Evolutionary conservation across 2,888 invertebrate genomes (phyloP).

Genomic region (Acanthacorydalis orientalis): DNA sequence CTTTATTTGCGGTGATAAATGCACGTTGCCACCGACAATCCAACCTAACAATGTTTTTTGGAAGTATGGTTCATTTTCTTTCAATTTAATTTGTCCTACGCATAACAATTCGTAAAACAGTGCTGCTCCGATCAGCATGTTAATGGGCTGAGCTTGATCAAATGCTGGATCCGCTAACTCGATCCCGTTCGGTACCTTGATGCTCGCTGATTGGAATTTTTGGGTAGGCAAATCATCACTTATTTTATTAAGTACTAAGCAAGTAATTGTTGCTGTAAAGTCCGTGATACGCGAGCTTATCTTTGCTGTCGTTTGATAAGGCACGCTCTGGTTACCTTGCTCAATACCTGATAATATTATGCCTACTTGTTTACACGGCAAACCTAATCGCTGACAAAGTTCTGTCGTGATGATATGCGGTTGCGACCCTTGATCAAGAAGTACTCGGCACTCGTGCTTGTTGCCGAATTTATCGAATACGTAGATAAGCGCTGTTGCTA

Average conservation of each 20-base stretch:
- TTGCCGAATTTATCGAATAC: constrained; percentile 7
- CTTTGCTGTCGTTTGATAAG: constrained; percentile 2
- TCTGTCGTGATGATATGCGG: background rate
- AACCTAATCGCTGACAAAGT: too few relatives aligned
- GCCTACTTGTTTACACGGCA: constrained; percentile 3
- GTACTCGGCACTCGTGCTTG: constrained; percentile 8
- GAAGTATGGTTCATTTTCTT: constrained; percentile 1
- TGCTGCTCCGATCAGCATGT: constrained; percentile 11
- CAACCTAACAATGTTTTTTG: constrained; percentile 11
- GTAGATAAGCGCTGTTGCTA: constrained; percentile 9
- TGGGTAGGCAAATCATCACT: constrained; percentile 10
- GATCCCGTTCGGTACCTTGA: constrained; percentile 10
- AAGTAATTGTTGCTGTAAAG: constrained; percentile 8
- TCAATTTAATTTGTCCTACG: constrained; percentile 5
- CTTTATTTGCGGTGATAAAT: background rate
- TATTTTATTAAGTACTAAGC: constrained; percentile 10
- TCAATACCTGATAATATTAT: background rate
- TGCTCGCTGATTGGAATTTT: constrained; percentile 5
- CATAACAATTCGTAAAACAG: constrained; percentile 10
- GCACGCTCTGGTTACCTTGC: background rate
- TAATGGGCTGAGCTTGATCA: constrained; percentile 8
- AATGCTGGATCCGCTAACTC: constrained; percentile 11
- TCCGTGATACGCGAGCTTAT: constrained; percentile 7
- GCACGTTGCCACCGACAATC: constrained; percentile 7
- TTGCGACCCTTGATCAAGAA: constrained; percentile 12